phyloP scores from a whole-genome alignment of 2,113 vertebrate genomes.

The Monarcha castaneiventris region DNA sequence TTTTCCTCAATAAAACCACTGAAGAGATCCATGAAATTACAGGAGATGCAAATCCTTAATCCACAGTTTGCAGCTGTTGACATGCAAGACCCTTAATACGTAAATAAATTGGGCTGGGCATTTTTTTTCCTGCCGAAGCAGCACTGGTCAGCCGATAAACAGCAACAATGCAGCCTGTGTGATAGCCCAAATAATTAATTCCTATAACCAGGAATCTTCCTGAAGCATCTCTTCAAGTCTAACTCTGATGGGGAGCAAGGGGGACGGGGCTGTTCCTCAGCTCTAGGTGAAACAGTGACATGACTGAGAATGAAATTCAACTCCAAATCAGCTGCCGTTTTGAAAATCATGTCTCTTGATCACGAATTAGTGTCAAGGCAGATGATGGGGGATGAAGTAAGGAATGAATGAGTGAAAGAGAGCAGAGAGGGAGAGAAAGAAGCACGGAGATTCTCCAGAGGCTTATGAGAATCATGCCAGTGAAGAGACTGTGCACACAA shows the following conservation, averaged over 20 bases:
- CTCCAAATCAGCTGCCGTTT: background rate
- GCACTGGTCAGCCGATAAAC: constrained; percentile 55
- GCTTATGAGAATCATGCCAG: background rate
- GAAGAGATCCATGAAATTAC: constrained; percentile 64
- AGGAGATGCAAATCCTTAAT: constrained; percentile 69
- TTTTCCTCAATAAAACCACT: constrained; percentile 13
- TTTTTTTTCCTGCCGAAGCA: background rate
- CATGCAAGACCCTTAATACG: constrained; percentile 34
- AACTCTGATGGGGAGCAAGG: background rate
- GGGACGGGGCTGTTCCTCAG: background rate
- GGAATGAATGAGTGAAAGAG: background rate
- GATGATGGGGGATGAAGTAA: constrained; percentile 1
- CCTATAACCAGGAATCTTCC: background rate
- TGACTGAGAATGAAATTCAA: background rate
- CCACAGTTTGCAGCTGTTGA: constrained; percentile 70
- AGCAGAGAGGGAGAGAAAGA: background rate
- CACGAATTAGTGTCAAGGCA: constrained; percentile 41
- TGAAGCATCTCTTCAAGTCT: constrained; percentile 13
- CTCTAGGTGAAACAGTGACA: background rate
- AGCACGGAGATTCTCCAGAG: background rate
- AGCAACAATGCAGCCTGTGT: background rate
- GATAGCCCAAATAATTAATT: constrained; percentile 45
- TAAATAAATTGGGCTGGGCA: constrained; percentile 49
- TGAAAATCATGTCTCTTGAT: background rate
- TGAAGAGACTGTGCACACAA: background rate